Conservation (phyloP, 1,140 invertebrate genomes). For the Thaumatotibia leucotreta region DNA sequence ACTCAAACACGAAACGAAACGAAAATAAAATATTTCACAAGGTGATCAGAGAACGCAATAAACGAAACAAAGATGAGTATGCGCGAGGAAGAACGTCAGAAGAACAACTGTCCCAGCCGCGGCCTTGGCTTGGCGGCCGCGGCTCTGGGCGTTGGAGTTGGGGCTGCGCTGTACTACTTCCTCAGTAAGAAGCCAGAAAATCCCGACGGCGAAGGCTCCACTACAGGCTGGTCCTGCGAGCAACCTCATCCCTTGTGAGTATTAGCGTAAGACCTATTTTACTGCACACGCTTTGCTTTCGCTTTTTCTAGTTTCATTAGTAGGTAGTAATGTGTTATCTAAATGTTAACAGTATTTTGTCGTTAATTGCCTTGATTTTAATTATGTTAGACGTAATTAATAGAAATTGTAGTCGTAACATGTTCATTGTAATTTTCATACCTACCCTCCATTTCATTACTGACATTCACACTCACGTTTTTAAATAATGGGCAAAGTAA, state of each 20-base stretch:
- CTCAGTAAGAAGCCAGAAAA: conserved; percentile 52
- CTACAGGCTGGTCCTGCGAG: conserved; percentile 36
- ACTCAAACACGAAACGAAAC: not conserved
- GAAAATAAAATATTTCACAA: not conserved
- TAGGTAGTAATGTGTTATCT: not conserved
- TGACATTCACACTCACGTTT: too few species aligned
- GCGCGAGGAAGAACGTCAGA: conserved; percentile 54
- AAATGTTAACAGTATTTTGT: not conserved
- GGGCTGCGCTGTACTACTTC: conserved; percentile 67
- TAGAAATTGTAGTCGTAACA: too few species aligned
- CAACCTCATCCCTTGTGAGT: conserved; percentile 51
- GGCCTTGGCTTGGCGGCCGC: conserved; percentile 56
- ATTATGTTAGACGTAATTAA: too few species aligned
- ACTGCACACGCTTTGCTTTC: not conserved
- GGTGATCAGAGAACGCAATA: conserved; percentile 7
- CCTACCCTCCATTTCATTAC: too few species aligned
- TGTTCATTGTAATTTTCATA: too few species aligned
- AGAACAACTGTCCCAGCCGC: conserved; percentile 45
- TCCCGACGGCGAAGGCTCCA: conserved; percentile 45
- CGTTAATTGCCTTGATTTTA: not conserved
- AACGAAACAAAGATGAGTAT: conserved; percentile 48
- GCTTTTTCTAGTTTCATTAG: not conserved
- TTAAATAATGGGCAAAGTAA: too few species aligned
- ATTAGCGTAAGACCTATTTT: conserved; percentile 14
- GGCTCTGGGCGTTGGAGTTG: conserved; percentile 60